These are phyloP conservation scores for Deilephila porcellus DNA, from an alignment of 2,888 invertebrate genomes.

Conservation along the genomic window DNA sequence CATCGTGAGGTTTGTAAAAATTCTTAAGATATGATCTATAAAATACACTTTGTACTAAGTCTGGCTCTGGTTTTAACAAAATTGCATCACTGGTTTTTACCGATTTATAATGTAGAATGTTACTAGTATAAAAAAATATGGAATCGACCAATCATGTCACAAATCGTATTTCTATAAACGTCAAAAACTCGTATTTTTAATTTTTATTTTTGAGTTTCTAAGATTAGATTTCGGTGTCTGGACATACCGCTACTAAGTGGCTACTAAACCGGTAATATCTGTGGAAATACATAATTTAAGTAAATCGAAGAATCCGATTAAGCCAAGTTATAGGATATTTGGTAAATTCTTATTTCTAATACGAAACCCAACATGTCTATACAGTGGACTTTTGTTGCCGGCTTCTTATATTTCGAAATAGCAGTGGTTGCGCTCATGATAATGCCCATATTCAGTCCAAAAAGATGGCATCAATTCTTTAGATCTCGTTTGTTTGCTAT, in stretches of 20 bases:
- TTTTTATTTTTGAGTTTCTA: neutral
- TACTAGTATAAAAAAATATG: neutral
- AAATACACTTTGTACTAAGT: no score
- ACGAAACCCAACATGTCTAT: conserved; percentile 86
- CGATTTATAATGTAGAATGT: neutral
- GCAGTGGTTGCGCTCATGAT: conserved; percentile 86
- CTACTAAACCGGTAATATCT: neutral
- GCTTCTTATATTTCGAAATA: conserved; percentile 89
- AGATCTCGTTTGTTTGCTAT: conserved; percentile 87
- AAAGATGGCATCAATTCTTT: conserved; percentile 91
- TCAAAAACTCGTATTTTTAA: neutral
- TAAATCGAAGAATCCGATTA: neutral
- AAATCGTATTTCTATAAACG: neutral
- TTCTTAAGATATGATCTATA: no score
- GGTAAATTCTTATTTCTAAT: neutral
- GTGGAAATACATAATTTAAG: neutral
- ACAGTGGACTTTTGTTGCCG: conserved; percentile 91
- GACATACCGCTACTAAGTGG: neutral
- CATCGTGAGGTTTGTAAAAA: no score
- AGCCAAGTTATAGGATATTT: no score
- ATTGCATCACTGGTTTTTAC: neutral
- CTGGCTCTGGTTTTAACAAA: no score
- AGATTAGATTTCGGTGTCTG: neutral
- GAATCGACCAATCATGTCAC: neutral
- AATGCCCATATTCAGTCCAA: conserved; percentile 88